A percentile compares a stretch with the other conserved stretches of the same genome.
Evolutionary conservation across 1,140 invertebrate species (phyloP).

Genomic region (Drosophila quadrilineata): DNA sequence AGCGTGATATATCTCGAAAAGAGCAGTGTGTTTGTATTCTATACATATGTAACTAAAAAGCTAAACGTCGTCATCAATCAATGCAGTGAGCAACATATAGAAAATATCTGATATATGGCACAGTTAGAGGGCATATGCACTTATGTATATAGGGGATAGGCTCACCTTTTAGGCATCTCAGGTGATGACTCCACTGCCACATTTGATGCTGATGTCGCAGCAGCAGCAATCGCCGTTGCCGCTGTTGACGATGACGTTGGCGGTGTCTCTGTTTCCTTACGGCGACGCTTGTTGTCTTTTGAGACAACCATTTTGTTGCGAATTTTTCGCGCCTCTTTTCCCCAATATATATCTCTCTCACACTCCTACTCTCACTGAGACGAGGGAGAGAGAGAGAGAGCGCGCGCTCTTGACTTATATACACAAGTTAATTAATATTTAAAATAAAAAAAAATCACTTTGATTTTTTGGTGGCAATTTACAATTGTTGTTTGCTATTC

Average conservation of each 20-base stretch:
- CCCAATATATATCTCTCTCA: constrained; percentile 33
- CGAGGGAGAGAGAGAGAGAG: constrained; percentile 1
- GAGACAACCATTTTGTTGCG: constrained; percentile 81
- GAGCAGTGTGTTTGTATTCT: too few relatives aligned
- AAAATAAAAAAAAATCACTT: not conserved
- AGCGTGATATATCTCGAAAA: too few relatives aligned
- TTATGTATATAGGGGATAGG: too few relatives aligned
- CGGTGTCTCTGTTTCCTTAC: constrained; percentile 72
- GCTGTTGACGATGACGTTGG: constrained; percentile 52
- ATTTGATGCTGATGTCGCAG: constrained; percentile 22
- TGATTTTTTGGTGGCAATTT: constrained; percentile 6
- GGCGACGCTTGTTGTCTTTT: constrained; percentile 80
- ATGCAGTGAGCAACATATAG: too few relatives aligned
- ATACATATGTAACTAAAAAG: too few relatives aligned
- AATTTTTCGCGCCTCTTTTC: constrained; percentile 72
- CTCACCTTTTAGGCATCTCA: constrained; percentile 81
- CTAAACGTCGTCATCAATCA: constrained; percentile 71
- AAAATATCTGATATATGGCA: constrained; percentile 14
- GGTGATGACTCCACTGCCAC: constrained; percentile 77
- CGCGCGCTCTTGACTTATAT: constrained; percentile 6
- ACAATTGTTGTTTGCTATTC: constrained; percentile 34
- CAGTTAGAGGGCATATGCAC: constrained; percentile 25
- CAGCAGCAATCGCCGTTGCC: constrained; percentile 37
- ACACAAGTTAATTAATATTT: constrained; percentile 20
- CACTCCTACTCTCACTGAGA: constrained; percentile 20